These are phyloP conservation scores for Gracilinanus agilis DNA, from an alignment of 2,113 vertebrate genomes.

Conservation along the genomic window DNA sequence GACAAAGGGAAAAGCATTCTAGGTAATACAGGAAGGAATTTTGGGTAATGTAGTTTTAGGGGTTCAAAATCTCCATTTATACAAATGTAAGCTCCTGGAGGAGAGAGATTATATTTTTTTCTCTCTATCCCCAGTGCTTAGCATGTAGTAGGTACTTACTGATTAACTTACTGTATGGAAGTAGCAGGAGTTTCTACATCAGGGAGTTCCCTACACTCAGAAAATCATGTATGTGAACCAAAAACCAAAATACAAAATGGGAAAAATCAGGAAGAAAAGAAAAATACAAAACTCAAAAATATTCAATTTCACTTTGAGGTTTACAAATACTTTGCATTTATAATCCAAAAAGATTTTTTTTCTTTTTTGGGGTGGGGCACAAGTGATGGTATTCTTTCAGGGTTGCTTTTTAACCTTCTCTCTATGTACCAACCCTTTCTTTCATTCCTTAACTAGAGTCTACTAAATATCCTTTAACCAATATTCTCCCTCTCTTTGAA, in stretches of 20 bases:
- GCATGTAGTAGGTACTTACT: not conserved
- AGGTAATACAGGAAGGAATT: no score
- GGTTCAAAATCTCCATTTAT: no score
- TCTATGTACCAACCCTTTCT: conserved; percentile 42
- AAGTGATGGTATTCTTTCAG: not conserved
- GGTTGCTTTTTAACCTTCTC: not conserved
- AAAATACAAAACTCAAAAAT: conserved; percentile 31
- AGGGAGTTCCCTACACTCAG: not conserved
- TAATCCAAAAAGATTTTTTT: no score
- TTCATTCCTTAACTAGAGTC: conserved; percentile 21
- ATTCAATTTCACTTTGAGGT: conserved; percentile 31
- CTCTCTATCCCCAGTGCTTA: not conserved
- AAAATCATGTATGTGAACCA: conserved; percentile 12
- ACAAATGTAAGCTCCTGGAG: not conserved
- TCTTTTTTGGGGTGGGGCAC: not conserved
- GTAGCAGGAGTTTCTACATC: not conserved
- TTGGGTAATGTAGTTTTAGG: no score
- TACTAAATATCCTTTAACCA: conserved; percentile 1
- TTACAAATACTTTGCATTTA: not conserved
- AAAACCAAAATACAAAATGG: conserved; percentile 46
- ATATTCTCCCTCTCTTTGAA: conserved; percentile 17
- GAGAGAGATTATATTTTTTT: not conserved
- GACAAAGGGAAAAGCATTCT: no score
- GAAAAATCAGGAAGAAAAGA: conserved; percentile 50
- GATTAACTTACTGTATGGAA: not conserved